phyloP scores from a whole-genome alignment of 2,113 vertebrate genomes.

The Atherinomorus stipes region DNA sequence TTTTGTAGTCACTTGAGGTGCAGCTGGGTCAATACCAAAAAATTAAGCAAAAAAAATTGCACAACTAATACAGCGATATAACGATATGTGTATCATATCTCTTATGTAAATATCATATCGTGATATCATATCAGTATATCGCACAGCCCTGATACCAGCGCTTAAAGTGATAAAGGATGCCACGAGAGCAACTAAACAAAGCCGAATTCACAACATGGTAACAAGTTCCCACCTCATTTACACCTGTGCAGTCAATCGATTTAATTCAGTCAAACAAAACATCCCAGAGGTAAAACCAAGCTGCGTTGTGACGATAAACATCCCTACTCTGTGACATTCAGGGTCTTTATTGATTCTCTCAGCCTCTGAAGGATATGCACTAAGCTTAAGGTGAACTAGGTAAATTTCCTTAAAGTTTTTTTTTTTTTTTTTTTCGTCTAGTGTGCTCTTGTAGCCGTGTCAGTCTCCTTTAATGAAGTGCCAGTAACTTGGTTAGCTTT shows the following conservation, averaged over 20 bases:
- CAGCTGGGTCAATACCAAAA: too few relatives aligned
- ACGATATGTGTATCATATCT: too few relatives aligned
- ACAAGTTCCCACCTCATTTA: neutral
- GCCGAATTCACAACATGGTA: too few relatives aligned
- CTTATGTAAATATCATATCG: too few relatives aligned
- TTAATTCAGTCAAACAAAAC: neutral
- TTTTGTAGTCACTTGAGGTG: too few relatives aligned
- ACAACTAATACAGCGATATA: too few relatives aligned
- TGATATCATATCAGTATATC: too few relatives aligned
- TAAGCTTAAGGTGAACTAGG: constrained; percentile 2
- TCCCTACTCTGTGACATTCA: neutral
- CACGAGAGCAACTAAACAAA: too few relatives aligned
- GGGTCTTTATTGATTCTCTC: neutral
- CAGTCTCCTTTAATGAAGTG: constrained; percentile 45
- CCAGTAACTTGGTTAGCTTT: constrained; percentile 37
- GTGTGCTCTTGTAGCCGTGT: constrained; percentile 29
- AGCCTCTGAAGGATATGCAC: neutral
- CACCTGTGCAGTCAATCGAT: constrained; percentile 1
- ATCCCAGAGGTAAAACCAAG: neutral
- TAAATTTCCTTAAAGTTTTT: neutral
- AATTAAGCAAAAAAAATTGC: too few relatives aligned
- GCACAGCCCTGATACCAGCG: too few relatives aligned
- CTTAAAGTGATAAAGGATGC: neutral
- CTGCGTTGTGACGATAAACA: neutral
- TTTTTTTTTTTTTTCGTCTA: constrained; percentile 10